Conservation (phyloP, 2,797 vertebrate species). For the Sphaeramia orbicularis region DNA sequence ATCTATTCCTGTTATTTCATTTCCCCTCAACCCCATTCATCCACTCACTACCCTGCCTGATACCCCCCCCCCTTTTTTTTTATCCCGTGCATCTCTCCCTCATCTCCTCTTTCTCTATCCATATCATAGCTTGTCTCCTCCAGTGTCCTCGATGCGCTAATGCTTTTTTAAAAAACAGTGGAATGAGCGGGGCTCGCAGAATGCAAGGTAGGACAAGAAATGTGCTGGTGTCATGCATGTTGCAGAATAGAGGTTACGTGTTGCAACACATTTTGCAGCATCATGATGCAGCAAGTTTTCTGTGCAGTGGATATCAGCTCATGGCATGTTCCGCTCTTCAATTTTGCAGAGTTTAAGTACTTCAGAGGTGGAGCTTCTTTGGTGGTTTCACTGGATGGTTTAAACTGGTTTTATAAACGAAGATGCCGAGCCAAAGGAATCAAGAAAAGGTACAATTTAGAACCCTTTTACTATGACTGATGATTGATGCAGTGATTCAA, state of each 20-base stretch:
- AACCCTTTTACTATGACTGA: slow-evolving; percentile 1
- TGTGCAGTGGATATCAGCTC: neutral
- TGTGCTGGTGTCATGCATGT: slow-evolving; percentile 4
- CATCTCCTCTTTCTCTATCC: slow-evolving; percentile 12
- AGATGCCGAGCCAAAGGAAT: slow-evolving; percentile 82
- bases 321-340: slow-evolving; percentile 28
- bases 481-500: too few relatives aligned
- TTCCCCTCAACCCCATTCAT: neutral
- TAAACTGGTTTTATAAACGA: slow-evolving; percentile 85
- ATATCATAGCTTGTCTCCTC: slow-evolving; percentile 26
- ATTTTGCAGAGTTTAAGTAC: slow-evolving; percentile 84
- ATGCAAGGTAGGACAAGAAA: slow-evolving; percentile 84
- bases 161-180: slow-evolving; percentile 75
- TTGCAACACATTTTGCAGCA: slow-evolving; percentile 50
- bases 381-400: slow-evolving; percentile 81
- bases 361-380: slow-evolving; percentile 80
- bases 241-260: slow-evolving; percentile 10
- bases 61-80: neutral
- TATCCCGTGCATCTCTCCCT: slow-evolving; percentile 33
- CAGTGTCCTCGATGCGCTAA: slow-evolving; percentile 17
- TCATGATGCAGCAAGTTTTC: slow-evolving; percentile 55
- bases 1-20: neutral
- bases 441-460: slow-evolving; percentile 84
- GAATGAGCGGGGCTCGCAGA: slow-evolving; percentile 82
- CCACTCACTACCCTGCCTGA: neutral